phyloP scores from a whole-genome alignment of 2,797 vertebrate genomes.

The Chelonia mydas region DNA sequence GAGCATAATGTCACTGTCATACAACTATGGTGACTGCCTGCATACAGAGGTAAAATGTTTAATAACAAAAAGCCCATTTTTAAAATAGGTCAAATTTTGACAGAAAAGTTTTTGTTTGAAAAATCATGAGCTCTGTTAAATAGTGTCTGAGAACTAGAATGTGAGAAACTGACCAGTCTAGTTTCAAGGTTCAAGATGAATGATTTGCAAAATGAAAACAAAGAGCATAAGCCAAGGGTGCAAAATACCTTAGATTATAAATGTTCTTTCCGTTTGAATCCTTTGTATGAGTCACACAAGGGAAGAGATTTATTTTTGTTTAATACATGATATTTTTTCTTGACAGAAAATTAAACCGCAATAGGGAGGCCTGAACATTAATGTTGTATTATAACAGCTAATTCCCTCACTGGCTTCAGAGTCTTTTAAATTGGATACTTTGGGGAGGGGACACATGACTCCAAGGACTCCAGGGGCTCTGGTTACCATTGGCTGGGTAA shows the following conservation, averaged over 20 bases:
- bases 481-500: constrained; percentile 66
- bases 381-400: constrained; percentile 15
- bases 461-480: constrained; percentile 45
- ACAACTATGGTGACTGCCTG: neutral
- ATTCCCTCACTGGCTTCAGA: constrained; percentile 1
- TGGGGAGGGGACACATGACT: neutral
- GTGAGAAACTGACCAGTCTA: constrained; percentile 17
- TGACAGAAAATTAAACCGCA: constrained; percentile 54
- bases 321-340: neutral
- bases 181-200: constrained; percentile 32
- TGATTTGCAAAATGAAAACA: constrained; percentile 11
- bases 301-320: neutral
- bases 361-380: constrained; percentile 36
- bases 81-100: constrained; percentile 63
- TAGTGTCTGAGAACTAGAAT: constrained; percentile 56
- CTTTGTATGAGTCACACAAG: neutral
- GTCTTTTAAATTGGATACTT: constrained; percentile 39
- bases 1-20: constrained; percentile 6
- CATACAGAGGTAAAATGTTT: neutral
- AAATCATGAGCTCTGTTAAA: constrained; percentile 48
- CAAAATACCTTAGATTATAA: constrained; percentile 45
- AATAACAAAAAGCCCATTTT: constrained; percentile 43
- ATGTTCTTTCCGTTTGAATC: neutral
- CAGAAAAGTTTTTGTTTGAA: constrained; percentile 20
- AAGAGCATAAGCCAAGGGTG: constrained; percentile 28